These are phyloP conservation scores for Psylliodes chrysocephalus DNA, from an alignment of 2,888 invertebrate genomes.

Conservation along the genomic window DNA sequence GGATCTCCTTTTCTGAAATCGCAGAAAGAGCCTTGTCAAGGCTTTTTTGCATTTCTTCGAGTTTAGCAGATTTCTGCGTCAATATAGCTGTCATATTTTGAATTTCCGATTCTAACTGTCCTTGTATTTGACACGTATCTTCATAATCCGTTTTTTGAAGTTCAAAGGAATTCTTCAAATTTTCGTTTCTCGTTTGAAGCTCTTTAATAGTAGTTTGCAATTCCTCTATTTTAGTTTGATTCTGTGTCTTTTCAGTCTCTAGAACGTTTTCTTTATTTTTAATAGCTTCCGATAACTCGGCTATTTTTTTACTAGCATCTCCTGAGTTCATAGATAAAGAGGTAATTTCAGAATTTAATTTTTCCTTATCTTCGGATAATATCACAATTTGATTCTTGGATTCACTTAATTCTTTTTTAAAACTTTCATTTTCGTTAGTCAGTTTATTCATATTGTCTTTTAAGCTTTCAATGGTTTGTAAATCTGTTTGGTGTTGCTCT, in stretches of 20 bases:
- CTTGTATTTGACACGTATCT: slow-evolving; percentile 32
- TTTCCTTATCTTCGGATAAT: slow-evolving; percentile 62
- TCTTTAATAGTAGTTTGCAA: slow-evolving; percentile 29
- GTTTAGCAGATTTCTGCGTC: slow-evolving; percentile 39
- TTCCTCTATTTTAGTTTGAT: slow-evolving; percentile 51
- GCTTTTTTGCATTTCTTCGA: slow-evolving; percentile 23
- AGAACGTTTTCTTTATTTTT: slow-evolving; percentile 52
- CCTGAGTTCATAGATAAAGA: slow-evolving; percentile 49
- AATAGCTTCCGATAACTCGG: slow-evolving; percentile 51
- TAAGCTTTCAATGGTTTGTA: slow-evolving; percentile 34
- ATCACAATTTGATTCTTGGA: slow-evolving; percentile 41
- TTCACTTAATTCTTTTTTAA: slow-evolving; percentile 34
- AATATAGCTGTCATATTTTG: slow-evolving; percentile 34
- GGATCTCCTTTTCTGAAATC: slow-evolving; percentile 34
- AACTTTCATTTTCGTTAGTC: slow-evolving; percentile 35
- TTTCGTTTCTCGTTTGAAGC: slow-evolving; percentile 13
- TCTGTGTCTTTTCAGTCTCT: slow-evolving; percentile 47
- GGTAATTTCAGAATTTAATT: slow-evolving; percentile 53
- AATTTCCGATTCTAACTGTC: slow-evolving; percentile 35
- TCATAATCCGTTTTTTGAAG: slow-evolving; percentile 34
- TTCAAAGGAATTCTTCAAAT: slow-evolving; percentile 24
- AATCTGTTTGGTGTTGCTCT: slow-evolving; percentile 40
- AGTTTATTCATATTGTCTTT: slow-evolving; percentile 39
- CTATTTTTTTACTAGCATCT: slow-evolving; percentile 52
- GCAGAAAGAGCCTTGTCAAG: slow-evolving; percentile 10